Evolutionary conservation across 2,888 invertebrate genomes (phyloP), one percentile per base, ranked within the genome.

Genomic region (Thalpophila matura): DNA sequence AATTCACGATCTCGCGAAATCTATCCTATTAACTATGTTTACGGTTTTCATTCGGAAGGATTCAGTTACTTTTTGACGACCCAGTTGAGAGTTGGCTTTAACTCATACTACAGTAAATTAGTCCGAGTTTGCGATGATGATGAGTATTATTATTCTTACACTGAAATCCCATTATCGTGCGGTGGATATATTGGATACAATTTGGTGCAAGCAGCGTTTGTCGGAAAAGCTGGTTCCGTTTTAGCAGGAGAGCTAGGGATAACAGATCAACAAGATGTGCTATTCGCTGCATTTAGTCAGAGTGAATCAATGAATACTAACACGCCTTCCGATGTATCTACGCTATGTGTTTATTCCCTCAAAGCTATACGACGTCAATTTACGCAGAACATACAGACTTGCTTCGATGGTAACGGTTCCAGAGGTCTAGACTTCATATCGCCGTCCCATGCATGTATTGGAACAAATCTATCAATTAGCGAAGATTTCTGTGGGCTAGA

Each of bases 21-120:
- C 40, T 99, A 99, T 95, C 98, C 98, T 59, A 98, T 99, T 83
- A 98, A 98, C 86, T 99, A 99, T 92, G 97, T 99, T 37, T 98
- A 98, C 92, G 99, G 99, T 45, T 99, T 99, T 92, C 97, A 98
- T 86, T 98, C 98, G 27, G 98, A 98, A 86, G 97, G 98, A 47
- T 99, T 99, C 93, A 99, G 99, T 84, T 99, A 99, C 91, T 99
- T 99, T 93, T 95, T 99, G 75, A 99, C 99, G 1, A 98, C 99
- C 1, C 99, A 99, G 91, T 96, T 98, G 91, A 97, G 97, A 86
- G 97, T 97, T 10, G 96, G 96, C 35, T 96, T 97, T 2, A 97
- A 97, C 80, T 97, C 97, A 40, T 99, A 97, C 89, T 98, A 99
- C 81, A 98, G 99, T 61, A 99, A 99, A 91, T 94, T 99, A 83